Conservation (phyloP, 1,140 invertebrate species). For the Zaprionus africanus region DNA sequence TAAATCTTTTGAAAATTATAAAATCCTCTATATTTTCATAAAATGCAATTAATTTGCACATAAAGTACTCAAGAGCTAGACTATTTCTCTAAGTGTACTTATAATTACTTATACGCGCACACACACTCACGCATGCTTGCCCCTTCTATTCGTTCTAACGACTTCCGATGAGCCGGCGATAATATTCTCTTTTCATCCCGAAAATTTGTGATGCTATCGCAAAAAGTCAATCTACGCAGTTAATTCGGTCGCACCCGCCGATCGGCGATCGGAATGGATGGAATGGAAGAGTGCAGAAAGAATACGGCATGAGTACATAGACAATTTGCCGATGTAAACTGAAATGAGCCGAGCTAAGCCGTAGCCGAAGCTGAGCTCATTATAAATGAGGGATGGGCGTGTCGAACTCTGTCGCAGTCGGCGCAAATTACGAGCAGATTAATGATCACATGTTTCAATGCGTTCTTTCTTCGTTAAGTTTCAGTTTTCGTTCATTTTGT, state of each 20-base stretch:
- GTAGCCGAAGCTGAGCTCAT: conserved; percentile 49
- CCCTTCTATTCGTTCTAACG: conserved; percentile 49
- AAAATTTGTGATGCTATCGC: conserved; percentile 62
- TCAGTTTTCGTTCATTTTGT: conserved; percentile 3
- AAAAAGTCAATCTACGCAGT: conserved; percentile 57
- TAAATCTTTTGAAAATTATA: too few relatives aligned
- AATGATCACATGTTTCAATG: conserved; percentile 64
- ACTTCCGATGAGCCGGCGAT: conserved; percentile 59
- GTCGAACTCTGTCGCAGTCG: conserved; percentile 54
- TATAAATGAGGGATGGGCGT: conserved; percentile 61
- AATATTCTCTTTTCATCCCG: conserved; percentile 64
- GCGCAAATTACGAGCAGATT: conserved; percentile 64
- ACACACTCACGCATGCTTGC: not conserved
- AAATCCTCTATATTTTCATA: too few relatives aligned
- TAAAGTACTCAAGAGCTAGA: not conserved
- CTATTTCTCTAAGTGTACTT: conserved; percentile 8
- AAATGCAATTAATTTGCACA: not conserved
- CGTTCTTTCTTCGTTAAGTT: conserved; percentile 44
- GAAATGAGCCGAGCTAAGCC: conserved; percentile 29
- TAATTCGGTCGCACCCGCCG: conserved; percentile 51
- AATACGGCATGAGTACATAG: conserved; percentile 27
- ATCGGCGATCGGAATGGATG: not conserved
- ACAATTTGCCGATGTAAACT: conserved; percentile 52
- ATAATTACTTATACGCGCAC: conserved; percentile 7
- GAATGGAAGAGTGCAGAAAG: conserved; percentile 17